These are phyloP conservation scores for Trissolcus basalis DNA, from an alignment of 1,140 invertebrate species.

Conservation along the genomic window DNA sequence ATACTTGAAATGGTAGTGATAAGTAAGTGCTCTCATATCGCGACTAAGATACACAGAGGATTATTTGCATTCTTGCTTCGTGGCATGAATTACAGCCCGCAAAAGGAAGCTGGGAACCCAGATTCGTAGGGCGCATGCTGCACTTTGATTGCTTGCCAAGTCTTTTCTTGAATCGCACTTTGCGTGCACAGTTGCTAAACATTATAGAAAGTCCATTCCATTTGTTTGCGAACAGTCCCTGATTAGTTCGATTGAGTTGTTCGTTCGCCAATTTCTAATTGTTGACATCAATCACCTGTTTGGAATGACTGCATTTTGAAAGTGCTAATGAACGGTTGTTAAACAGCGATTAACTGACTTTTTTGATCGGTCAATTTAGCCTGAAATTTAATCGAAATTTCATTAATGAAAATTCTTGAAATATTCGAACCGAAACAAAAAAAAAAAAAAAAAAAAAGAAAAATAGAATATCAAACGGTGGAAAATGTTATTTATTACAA, in stretches of 20 bases:
- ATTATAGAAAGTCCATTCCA: background rate
- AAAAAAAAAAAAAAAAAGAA: no score
- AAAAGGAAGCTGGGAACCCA: constrained; percentile 29
- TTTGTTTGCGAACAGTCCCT: background rate
- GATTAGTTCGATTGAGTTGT: constrained; percentile 16
- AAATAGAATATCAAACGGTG: no score
- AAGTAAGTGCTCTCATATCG: constrained; percentile 36
- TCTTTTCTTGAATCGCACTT: constrained; percentile 31
- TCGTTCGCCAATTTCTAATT: constrained; percentile 17
- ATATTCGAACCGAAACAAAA: no score
- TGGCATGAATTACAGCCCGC: constrained; percentile 41
- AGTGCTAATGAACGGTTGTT: no score
- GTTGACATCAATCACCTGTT: constrained; percentile 18
- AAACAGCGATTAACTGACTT: no score
- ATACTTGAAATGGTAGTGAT: constrained; percentile 13
- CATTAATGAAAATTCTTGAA: no score
- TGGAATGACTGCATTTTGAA: background rate
- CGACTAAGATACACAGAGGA: constrained; percentile 27
- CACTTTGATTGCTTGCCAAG: constrained; percentile 47
- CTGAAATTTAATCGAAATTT: no score
- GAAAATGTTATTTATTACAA: no score
- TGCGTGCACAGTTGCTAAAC: constrained; percentile 5
- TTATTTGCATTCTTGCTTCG: constrained; percentile 45
- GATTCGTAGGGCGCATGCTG: constrained; percentile 43
- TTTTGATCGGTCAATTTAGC: no score